Evolutionary conservation across 1,140 invertebrate species (phyloP).

Genomic region (Colletes latitarsis): DNA sequence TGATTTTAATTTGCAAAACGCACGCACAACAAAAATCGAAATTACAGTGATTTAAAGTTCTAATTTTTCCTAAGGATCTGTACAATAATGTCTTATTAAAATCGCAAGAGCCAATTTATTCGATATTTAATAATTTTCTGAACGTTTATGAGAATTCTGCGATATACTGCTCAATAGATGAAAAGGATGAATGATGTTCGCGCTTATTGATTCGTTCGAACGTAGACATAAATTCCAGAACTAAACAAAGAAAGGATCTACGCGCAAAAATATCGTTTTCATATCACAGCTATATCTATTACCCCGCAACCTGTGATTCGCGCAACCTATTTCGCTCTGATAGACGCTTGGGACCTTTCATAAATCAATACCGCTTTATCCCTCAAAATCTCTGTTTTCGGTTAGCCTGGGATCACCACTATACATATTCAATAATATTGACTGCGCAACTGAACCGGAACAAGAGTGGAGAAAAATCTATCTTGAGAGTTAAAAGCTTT

Average conservation of each 20-base stretch:
- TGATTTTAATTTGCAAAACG: not conserved
- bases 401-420: constrained; percentile 30
- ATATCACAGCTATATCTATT: constrained; percentile 21
- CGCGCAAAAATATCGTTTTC: constrained; percentile 43
- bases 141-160: not conserved
- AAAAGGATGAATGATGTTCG: not conserved
- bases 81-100: too few relatives aligned
- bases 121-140: too few relatives aligned
- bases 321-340: constrained; percentile 24
- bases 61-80: too few relatives aligned
- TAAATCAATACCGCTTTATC: constrained; percentile 51
- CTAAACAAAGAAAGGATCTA: constrained; percentile 17
- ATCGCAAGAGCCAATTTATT: too few relatives aligned
- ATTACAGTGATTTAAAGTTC: too few relatives aligned
- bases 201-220: not conserved
- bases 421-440: constrained; percentile 38
- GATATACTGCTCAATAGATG: not conserved
- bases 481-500: not conserved
- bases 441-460: not conserved
- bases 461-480: not conserved
- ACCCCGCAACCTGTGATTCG: not conserved
- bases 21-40: too few relatives aligned
- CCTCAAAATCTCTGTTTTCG: constrained; percentile 47
- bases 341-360: constrained; percentile 39
- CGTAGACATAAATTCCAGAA: not conserved